phyloP scores from a whole-genome alignment of 2,797 vertebrate species.

The Halcyon smyrnensis region DNA sequence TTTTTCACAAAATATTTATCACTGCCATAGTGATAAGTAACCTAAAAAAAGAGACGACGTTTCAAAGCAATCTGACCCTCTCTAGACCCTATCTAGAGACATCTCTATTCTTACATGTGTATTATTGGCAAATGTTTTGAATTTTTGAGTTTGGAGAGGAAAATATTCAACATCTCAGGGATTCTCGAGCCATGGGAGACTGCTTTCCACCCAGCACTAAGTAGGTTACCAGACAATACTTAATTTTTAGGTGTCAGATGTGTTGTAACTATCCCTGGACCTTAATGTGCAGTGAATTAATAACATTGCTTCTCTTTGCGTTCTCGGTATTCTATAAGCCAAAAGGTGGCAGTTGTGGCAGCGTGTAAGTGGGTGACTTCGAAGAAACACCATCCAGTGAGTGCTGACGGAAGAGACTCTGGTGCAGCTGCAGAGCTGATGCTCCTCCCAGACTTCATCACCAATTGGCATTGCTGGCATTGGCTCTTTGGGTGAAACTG shows the following conservation, averaged over 20 bases:
- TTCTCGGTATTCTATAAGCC: not conserved
- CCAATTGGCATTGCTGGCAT: not conserved
- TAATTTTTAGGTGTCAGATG: not conserved
- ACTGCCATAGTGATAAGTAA: slow-evolving; percentile 67
- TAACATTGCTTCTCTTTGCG: not conserved
- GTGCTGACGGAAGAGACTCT: not conserved
- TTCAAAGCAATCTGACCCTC: slow-evolving; percentile 63
- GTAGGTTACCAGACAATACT: not conserved
- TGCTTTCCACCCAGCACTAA: not conserved
- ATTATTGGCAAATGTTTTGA: slow-evolving; percentile 69
- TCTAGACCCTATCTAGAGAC: slow-evolving; percentile 35
- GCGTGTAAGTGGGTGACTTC: not conserved
- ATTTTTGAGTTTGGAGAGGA: slow-evolving; percentile 64
- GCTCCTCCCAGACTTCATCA: not conserved
- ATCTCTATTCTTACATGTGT: slow-evolving; percentile 59
- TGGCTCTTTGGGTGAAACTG: not conserved
- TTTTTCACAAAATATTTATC: slow-evolving; percentile 72
- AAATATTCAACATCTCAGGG: slow-evolving; percentile 62
- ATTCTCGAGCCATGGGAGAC: slow-evolving; percentile 44
- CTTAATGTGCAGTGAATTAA: not conserved
- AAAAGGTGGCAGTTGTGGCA: not conserved
- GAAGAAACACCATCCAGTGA: not conserved
- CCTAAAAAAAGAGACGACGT: slow-evolving; percentile 48
- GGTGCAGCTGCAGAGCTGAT: not conserved
- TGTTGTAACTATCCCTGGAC: not conserved